A percentile compares a stretch with the other conserved stretches of the same genome.
Evolutionary conservation across 2,888 invertebrate genomes (phyloP).

Genomic region (Odontomyia ornata): DNA sequence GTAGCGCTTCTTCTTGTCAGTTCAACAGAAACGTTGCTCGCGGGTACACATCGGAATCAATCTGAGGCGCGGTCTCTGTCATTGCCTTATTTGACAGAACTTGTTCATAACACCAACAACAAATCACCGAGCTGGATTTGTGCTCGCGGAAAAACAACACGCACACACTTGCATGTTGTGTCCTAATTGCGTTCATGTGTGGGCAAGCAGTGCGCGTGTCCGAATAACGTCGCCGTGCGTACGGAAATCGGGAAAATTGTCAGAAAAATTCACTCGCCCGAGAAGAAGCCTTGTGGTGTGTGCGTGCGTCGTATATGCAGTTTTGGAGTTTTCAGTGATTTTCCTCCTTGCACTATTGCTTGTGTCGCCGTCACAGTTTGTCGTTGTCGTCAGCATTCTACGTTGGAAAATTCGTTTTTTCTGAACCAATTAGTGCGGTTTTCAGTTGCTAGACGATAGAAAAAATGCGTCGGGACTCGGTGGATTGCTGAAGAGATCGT

Average conservation of each 20-base stretch:
- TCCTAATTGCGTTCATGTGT: background rate
- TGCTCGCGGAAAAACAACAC: background rate
- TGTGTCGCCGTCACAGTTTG: background rate
- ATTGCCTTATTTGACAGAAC: constrained; percentile 19
- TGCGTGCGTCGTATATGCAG: constrained; percentile 39
- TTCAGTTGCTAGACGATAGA: background rate
- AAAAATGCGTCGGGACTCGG: constrained; percentile 25
- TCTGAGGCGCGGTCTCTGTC: background rate
- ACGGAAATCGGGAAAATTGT: constrained; percentile 23
- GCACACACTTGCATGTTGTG: background rate
- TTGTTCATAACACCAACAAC: background rate
- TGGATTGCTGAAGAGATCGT: background rate
- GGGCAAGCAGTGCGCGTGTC: constrained; percentile 15
- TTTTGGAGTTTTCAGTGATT: constrained; percentile 35
- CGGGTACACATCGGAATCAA: background rate
- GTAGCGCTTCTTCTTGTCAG: background rate
- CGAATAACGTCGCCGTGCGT: constrained; percentile 29
- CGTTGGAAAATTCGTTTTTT: constrained; percentile 9
- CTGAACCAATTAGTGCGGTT: constrained; percentile 16
- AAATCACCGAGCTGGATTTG: background rate
- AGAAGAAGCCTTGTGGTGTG: constrained; percentile 5
- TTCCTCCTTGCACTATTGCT: constrained; percentile 13
- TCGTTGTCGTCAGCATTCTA: background rate
- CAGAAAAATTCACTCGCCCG: background rate
- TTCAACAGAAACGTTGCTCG: constrained; percentile 15